Conservation (phyloP, 2,113 vertebrate species). For the Gymnarchus niloticus region DNA sequence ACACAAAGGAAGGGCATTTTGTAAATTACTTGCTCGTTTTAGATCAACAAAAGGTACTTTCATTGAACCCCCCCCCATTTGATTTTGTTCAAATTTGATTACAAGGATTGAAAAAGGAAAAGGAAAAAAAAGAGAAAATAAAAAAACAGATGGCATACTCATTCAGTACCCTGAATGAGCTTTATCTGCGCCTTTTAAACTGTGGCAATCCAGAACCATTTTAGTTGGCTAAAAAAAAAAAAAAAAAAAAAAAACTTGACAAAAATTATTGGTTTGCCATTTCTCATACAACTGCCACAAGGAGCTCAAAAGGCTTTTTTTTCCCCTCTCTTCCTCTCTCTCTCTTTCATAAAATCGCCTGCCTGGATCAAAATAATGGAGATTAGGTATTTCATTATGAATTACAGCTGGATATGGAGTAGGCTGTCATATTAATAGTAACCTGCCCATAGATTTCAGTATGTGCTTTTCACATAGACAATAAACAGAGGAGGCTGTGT, state of each 20-base stretch:
- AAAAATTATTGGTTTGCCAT: conserved; percentile 99
- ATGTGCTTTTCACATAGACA: conserved; percentile 84
- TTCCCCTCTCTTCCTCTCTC: conserved; percentile 39
- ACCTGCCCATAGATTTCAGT: conserved; percentile 80
- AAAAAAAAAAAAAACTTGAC: conserved; percentile 86
- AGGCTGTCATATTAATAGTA: conserved; percentile 92
- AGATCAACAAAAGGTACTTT: conserved; percentile 99
- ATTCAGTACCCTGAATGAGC: conserved; percentile 97
- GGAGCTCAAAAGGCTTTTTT: conserved; percentile 79
- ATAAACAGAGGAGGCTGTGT: conserved; percentile 77
- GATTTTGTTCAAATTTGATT: conserved; percentile 99
- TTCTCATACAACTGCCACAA: conserved; percentile 93
- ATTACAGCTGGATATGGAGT: conserved; percentile 90
- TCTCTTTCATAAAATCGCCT: conserved; percentile 68
- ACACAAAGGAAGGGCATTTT: conserved; percentile 99
- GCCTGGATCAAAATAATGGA: conserved; percentile 96
- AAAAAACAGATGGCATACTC: conserved; percentile 98
- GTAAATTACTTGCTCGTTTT: conserved; percentile 99
- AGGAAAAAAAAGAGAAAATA: conserved; percentile 81
- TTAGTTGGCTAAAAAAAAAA: conserved; percentile 81
- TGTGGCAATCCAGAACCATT: conserved; percentile 97
- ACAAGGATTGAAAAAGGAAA: conserved; percentile 95
- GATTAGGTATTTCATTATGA: conserved; percentile 93
- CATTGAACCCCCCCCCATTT: conserved; percentile 98
- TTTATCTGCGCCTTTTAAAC: conserved; percentile 99